Evolutionary conservation across 2,797 vertebrate species (phyloP), one percentile per base, ranked within the genome.

Genomic region (Spheniscus humboldti): DNA sequence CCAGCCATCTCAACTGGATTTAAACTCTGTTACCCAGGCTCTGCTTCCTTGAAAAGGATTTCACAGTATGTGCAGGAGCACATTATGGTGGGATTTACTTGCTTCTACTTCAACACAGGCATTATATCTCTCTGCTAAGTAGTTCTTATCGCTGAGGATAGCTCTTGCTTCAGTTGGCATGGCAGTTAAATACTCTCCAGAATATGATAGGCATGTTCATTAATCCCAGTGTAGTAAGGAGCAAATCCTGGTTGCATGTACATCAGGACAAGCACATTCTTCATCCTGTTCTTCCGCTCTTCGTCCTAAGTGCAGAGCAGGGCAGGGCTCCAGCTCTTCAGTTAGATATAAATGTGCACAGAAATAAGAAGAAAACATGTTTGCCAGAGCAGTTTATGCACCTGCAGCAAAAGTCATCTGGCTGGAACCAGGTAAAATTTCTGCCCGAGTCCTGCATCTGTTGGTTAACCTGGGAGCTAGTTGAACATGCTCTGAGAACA

Each of bases 31-130:
- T 91, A 86, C 60, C 13, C 50, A 55, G 62, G 57, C 47, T 62
- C 31, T 95, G 50, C 52, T 86, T 90, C 74, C 71, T 92, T 88
- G 66, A 77, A 75, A 75, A 91, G 73, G 87, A 94, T 91, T 92
- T 88, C 72, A 72, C 71, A 89, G 76, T 66, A 64, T n/a, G 50
- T 83, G 84, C 79, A 62, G 75, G 77, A 93, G 64, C 78, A 93
- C 9, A 43, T 95, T 91, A 83, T 41, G n/a, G 57, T 80, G 57
- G 74, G 88, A 92, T 97, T 97, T 95, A 80, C 77, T 94, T 73
- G 74, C 81, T 96, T 95, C 87, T 93, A 63, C 74, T 90, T 83
- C 78, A 75, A 85, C 50, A 93, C 10, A 45, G 30, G 48, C 80
- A 52, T 90, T 93, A 53, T 85, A 81, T 74, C 45, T 87, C 15